Base-by-base conservation (phyloP, 2,888 invertebrate species). In the Macrophya annulata region DNA sequence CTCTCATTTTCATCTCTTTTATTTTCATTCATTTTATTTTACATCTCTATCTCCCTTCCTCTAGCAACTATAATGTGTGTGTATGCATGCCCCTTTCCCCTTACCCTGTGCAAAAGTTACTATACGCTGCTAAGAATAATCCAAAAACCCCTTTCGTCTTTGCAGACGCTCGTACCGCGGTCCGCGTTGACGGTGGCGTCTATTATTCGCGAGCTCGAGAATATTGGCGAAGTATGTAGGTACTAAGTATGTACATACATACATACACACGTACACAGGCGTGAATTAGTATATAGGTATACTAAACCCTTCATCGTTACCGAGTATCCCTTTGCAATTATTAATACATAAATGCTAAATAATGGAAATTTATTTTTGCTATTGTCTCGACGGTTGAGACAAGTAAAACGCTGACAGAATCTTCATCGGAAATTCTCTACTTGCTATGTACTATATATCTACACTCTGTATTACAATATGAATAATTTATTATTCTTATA, bases 311-410 rank as follows among this genome's bases (percentile, higher is more conserved):
- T 76, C 31, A 55, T 25, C 68, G n/a, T 55, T n/a, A 51, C 25
- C 37, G 31, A 17, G 15, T 40, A 43, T 45, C 71, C 6, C 15
- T 31, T 51, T 9, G 62, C 91, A 91, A 92, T 93, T 92, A 92
- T 92, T 91, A 92, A 92, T 92, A 92, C 92, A 91, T 91, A 90
- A 91, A 93, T 92, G 92, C 92, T 91, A 92, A 93, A 86, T 90
- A 92, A 93, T 92, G 92, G 90, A 90, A 93, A 93, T 92, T 89
- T 90, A 91, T 91, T 91, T 91, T 89, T 90, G 88, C 90, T 90
- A 89, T 90, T 43, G 55, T 81, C 76, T 72, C 43, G 12, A 21
- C 9, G 21, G 12, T 31, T 31, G 45, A 45, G 74, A 68, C 45
- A 43, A 6, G 3, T 9, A 12, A 21, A n/a, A 55, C 31, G 55